phyloP scores from a whole-genome alignment of 2,888 invertebrate species.

The Taenaris catops region DNA sequence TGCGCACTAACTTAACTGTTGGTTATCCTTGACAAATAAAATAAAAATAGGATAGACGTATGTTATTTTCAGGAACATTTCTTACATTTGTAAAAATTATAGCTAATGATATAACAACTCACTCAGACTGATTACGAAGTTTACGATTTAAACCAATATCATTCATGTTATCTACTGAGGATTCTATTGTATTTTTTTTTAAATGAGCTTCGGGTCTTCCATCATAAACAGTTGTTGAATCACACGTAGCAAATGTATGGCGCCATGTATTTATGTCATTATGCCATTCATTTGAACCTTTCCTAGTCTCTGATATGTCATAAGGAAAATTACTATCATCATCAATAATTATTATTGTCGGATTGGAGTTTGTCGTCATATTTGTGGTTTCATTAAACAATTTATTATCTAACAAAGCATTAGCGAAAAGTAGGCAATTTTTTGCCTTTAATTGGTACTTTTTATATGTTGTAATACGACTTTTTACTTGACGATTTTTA shows the following conservation, averaged over 20 bases:
- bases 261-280: background rate
- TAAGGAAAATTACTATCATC: constrained; percentile 3
- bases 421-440: background rate
- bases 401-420: background rate
- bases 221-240: background rate
- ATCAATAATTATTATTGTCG: constrained; percentile 35
- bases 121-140: constrained; percentile 1
- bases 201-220: background rate
- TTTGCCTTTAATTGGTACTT: background rate
- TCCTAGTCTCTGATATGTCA: too few species aligned
- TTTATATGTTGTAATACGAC: constrained; percentile 1
- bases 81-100: too few species aligned
- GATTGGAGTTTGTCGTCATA: constrained; percentile 21
- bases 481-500: background rate
- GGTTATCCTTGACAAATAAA: too few species aligned
- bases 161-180: background rate
- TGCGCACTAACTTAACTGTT: too few species aligned
- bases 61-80: too few species aligned
- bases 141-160: background rate
- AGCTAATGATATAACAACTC: too few species aligned
- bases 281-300: background rate
- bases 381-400: constrained; percentile 9
- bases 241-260: too few species aligned
- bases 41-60: too few species aligned
- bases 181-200: background rate